Evolutionary conservation across 2,113 vertebrate species (phyloP).

Genomic region (Gadus macrocephalus): DNA sequence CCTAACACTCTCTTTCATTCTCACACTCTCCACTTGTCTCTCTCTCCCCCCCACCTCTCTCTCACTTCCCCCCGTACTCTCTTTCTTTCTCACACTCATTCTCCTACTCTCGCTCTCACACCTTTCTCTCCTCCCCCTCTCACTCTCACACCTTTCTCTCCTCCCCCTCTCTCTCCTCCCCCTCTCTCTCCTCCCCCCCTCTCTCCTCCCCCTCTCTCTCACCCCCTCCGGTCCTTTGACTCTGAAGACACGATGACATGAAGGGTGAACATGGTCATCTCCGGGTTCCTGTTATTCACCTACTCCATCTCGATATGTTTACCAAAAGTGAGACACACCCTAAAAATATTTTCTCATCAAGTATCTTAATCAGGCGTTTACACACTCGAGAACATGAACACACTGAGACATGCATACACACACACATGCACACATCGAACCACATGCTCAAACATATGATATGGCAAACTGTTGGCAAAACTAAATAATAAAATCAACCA

Average conservation of each 20-base stretch:
- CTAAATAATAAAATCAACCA: too few relatives aligned
- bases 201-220: not conserved
- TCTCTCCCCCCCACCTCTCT: not conserved
- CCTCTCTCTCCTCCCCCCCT: not conserved
- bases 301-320: too few relatives aligned
- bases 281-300: too few relatives aligned
- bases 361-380: not conserved
- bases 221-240: too few relatives aligned
- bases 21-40: not conserved
- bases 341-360: too few relatives aligned
- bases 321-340: not conserved
- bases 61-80: not conserved
- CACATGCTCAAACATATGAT: not conserved
- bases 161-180: not conserved
- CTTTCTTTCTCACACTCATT: not conserved
- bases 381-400: not conserved
- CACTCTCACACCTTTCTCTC: too few relatives aligned
- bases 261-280: too few relatives aligned
- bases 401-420: not conserved
- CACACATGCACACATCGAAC: conserved; percentile 1
- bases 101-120: not conserved
- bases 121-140: not conserved
- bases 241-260: too few relatives aligned
- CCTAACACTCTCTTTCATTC: not conserved
- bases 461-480: too few relatives aligned